phyloP scores from a whole-genome alignment of 2,888 invertebrate genomes.

The Chelonus formosanus region DNA sequence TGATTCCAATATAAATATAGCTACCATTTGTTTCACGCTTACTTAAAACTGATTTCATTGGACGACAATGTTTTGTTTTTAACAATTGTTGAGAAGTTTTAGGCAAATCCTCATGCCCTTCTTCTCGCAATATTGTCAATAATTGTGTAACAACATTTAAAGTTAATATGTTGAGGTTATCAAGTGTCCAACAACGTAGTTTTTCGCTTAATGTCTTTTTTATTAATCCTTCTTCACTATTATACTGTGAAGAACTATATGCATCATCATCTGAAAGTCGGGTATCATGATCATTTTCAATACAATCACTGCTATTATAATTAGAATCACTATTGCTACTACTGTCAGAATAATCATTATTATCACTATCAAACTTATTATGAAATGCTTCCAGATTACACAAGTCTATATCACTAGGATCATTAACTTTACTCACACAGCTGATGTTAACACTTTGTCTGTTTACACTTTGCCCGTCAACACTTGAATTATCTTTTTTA shows the following conservation, averaged over 20 bases:
- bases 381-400: not conserved
- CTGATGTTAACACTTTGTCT: not conserved
- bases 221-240: not conserved
- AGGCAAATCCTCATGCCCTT: conserved; percentile 16
- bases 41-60: not conserved
- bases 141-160: conserved; percentile 35
- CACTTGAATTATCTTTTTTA: not conserved
- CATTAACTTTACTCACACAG: not conserved
- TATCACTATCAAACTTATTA: not conserved
- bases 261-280: not conserved
- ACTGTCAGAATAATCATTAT: conserved; percentile 1
- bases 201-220: conserved; percentile 12
- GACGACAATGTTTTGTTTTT: conserved; percentile 4
- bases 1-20: conserved; percentile 19
- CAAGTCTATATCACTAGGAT: not conserved
- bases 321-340: conserved; percentile 1
- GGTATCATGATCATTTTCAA: not conserved
- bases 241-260: not conserved
- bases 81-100: conserved; percentile 14
- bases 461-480: not conserved
- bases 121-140: conserved; percentile 31
- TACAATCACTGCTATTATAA: not conserved
- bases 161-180: conserved; percentile 3
- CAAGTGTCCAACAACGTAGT: conserved; percentile 13
- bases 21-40: conserved; percentile 1